Conservation (phyloP, 2,113 vertebrate species). For the Dasyprocta punctata region DNA sequence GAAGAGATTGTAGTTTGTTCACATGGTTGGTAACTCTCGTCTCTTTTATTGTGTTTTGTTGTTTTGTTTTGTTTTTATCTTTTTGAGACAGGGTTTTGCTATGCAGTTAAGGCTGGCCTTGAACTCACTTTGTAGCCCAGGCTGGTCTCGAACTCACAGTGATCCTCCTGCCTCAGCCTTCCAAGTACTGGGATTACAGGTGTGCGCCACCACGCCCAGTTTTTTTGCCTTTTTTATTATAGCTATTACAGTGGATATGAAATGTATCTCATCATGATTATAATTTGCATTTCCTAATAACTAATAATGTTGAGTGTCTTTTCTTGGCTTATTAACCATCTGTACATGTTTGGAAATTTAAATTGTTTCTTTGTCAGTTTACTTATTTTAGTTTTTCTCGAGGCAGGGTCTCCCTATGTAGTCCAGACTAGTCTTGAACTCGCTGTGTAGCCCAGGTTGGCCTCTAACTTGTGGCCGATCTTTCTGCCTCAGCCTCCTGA, state of each 20-base stretch:
- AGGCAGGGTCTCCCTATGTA: not conserved
- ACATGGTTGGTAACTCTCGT: not conserved
- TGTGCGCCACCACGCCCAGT: not conserved
- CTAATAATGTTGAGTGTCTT: not conserved
- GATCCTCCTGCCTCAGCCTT: not conserved
- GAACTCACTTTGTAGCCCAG: not conserved
- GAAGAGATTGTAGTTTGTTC: not conserved
- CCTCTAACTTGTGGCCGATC: not conserved
- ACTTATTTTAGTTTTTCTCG: not conserved
- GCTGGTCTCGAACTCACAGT: not conserved
- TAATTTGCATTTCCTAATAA: constrained; percentile 10
- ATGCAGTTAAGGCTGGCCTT: not conserved
- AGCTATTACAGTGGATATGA: not conserved
- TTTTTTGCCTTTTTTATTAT: not conserved
- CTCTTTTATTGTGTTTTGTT: not conserved
- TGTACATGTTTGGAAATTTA: not conserved
- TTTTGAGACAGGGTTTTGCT: not conserved
- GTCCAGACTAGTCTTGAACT: not conserved
- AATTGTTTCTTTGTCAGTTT: not conserved
- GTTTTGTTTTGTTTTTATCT: not conserved
- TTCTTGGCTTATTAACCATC: not conserved
- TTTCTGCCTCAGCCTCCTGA: not conserved
- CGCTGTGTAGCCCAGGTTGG: not conserved
- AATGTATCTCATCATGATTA: not conserved
- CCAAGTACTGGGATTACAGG: not conserved